Base-by-base conservation (phyloP, 2,113 vertebrate genomes). In the Candoia aspera region DNA sequence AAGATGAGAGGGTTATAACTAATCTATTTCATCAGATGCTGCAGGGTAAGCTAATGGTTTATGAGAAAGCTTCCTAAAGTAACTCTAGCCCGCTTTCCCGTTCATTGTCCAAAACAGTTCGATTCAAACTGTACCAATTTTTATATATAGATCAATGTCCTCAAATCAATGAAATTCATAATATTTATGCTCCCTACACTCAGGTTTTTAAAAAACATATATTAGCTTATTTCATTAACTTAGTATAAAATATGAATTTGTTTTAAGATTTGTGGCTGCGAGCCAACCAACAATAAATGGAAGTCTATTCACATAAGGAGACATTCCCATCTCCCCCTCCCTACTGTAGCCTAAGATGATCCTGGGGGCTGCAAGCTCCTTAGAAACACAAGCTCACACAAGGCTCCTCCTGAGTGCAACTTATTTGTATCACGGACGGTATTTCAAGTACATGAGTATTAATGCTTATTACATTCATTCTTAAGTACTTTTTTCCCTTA, bases 71-170 rank as follows among this genome's bases (percentile, higher is more conserved):
- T 90, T 3, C 90, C 90, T 90, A 89, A 13, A 54, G 10, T 53
- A 8, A 68, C 8, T 91, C 93, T 91, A 89, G 92, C n/a, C 90
- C 89, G 6, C 23, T 90, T 92, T 95, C 86, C 42, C 4, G 17
- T 26, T 1, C 83, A 13, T 29, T 90, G 29, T 0, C 0, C 46
- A 24, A 33, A 8, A 86, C 8, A 86, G 11, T 46, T 88, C 53
- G 83, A 89, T 92, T 37, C n/a, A 86, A 92, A 90, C 62, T 42
- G 19, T 0, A 23, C 29, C 60, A 92, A 73, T 6, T 68, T 60
- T 84, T 90, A 4, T 87, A 59, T 90, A 3, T 53, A 88, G 42
- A 90, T 19, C 26, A 2, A 0, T n/a, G 49, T 11, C 33, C 10
- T 88, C 13, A 15, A 58, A 88, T 59, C 62, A 83, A 24, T 73